These are phyloP conservation scores for Onchidella celtica DNA, from an alignment of 2,888 invertebrate species.

Conservation along the genomic window DNA sequence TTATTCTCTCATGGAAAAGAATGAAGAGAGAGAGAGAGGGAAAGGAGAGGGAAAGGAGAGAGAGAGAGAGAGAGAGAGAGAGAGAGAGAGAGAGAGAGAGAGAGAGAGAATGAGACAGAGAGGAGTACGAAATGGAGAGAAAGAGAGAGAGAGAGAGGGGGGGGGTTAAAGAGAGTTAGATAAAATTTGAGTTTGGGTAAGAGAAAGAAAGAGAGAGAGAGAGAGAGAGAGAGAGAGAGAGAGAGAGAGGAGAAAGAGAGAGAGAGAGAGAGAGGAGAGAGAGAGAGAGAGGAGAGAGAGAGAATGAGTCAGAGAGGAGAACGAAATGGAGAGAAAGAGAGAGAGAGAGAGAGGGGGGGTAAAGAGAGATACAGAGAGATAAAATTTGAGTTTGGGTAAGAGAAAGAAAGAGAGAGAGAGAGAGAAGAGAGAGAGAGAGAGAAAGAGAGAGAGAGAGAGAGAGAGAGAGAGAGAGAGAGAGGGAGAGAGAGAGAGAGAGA, in stretches of 20 bases:
- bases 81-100: no score
- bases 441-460: background rate
- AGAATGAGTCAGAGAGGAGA: no score
- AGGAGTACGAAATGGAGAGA: background rate
- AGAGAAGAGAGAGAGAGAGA: background rate
- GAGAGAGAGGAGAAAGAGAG: background rate
- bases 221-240: background rate
- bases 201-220: conserved; percentile 9
- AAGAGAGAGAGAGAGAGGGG: background rate
- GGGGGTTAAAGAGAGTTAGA: background rate
- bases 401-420: background rate
- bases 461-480: background rate
- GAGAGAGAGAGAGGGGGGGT: no score
- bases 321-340: no score
- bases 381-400: no score
- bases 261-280: background rate
- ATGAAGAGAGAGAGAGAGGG: no score
- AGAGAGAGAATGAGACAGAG: no score
- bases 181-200: background rate
- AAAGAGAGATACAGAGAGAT: no score
- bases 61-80: no score
- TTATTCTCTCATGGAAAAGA: no score
- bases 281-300: background rate
- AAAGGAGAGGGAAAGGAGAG: no score
- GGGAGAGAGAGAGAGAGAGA: no score